Conservation (phyloP, 2,888 invertebrate genomes). For the Amphimallon solstitiale region DNA sequence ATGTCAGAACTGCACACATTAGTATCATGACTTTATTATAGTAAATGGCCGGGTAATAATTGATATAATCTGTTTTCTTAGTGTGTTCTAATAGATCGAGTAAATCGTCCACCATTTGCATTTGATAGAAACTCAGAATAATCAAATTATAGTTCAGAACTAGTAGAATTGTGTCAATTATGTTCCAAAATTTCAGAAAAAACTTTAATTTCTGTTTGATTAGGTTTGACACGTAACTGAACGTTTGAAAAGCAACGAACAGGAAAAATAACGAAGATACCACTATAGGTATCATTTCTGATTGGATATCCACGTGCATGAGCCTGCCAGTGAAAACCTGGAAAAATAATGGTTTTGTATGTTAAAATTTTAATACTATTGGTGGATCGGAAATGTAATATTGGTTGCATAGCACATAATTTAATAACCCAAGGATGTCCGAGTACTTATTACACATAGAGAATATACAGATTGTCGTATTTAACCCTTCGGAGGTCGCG, state of each 20-base stretch:
- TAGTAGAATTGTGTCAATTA: constrained; percentile 42
- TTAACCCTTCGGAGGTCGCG: no score
- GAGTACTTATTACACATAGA: no score
- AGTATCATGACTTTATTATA: constrained; percentile 40
- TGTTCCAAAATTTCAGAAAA: constrained; percentile 42
- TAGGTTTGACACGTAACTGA: constrained; percentile 28
- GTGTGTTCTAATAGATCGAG: constrained; percentile 41
- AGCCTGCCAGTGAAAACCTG: constrained; percentile 43
- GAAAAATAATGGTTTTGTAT: constrained; percentile 30
- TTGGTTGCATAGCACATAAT: no score
- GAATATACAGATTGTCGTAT: no score
- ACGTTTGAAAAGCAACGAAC: constrained; percentile 36
- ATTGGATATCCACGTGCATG: constrained; percentile 39
- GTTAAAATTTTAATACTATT: no score
- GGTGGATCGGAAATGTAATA: no score
- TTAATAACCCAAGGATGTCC: no score
- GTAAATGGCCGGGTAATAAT: constrained; percentile 41
- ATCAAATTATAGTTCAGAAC: constrained; percentile 29
- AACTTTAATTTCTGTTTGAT: constrained; percentile 15
- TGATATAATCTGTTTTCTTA: constrained; percentile 45
- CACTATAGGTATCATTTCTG: constrained; percentile 38
- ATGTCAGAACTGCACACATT: constrained; percentile 42
- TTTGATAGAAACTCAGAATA: constrained; percentile 16
- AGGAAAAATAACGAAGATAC: constrained; percentile 39
- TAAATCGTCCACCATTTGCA: constrained; percentile 37